Conservation (phyloP, 2,113 vertebrate genomes). For the Synodontis membranacea region DNA sequence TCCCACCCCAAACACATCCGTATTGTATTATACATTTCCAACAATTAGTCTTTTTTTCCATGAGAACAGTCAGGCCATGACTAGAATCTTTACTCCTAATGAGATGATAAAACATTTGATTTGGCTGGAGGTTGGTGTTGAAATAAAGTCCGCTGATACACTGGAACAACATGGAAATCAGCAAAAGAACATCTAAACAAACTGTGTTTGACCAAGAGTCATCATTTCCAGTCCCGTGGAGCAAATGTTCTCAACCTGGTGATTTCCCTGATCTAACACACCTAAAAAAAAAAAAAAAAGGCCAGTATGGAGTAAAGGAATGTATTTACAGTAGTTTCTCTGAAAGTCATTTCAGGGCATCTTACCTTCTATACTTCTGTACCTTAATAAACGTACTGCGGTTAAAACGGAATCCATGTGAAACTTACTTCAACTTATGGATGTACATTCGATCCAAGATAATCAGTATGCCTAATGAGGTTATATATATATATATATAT, state of each 20-base stretch:
- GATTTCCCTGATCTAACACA: not conserved
- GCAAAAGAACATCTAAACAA: not conserved
- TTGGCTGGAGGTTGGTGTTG: not conserved
- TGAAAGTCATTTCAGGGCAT: not conserved
- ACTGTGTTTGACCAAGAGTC: not conserved
- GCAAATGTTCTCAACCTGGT: not conserved
- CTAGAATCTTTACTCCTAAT: not conserved
- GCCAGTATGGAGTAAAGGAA: not conserved
- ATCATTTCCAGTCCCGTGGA: not conserved
- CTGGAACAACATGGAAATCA: not conserved
- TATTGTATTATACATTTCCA: constrained; percentile 10
- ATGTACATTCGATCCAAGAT: not conserved
- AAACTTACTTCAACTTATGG: not conserved
- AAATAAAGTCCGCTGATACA: not conserved
- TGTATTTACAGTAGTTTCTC: not conserved
- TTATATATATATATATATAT: not conserved
- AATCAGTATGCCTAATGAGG: not conserved
- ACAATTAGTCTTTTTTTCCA: not conserved
- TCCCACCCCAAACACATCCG: constrained; percentile 41
- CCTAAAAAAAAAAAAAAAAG: not conserved
- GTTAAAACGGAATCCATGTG: too few relatives aligned
- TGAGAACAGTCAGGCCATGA: constrained; percentile 1
- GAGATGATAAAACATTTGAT: not conserved
- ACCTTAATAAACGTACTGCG: too few relatives aligned
- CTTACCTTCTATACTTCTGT: not conserved